These are phyloP conservation scores for Temnothorax unifasciatus DNA, from an alignment of 2,888 invertebrate genomes.

Conservation along the genomic window DNA sequence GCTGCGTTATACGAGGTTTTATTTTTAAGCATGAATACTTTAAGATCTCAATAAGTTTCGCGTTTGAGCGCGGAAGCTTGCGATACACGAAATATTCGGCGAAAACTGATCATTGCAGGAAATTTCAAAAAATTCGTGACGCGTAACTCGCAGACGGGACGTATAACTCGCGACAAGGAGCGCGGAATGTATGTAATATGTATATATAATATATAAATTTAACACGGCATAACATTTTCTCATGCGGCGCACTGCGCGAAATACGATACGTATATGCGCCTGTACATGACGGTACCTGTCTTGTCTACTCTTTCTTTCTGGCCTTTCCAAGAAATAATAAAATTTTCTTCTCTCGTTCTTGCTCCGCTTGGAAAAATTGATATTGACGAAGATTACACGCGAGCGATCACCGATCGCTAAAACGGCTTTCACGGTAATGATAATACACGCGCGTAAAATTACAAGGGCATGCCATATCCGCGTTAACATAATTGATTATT, in stretches of 20 bases:
- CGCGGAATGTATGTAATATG: background rate
- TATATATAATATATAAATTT: conserved; percentile 46
- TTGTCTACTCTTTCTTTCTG: background rate
- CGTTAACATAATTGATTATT: conserved; percentile 49
- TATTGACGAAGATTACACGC: conserved; percentile 10
- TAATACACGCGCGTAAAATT: conserved; percentile 3
- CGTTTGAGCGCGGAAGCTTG: background rate
- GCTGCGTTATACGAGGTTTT: background rate
- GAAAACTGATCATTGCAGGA: conserved; percentile 15
- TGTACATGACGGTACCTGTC: conserved; percentile 22
- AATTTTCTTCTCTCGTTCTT: conserved; percentile 42
- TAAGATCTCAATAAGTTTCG: background rate
- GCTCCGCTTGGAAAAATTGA: conserved; percentile 29
- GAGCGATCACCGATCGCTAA: background rate
- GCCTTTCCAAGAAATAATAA: conserved; percentile 23
- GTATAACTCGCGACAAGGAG: conserved; percentile 38
- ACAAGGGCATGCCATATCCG: conserved; percentile 3
- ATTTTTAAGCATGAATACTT: background rate
- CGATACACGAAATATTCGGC: background rate
- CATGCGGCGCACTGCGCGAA: conserved; percentile 4
- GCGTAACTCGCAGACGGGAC: conserved; percentile 5
- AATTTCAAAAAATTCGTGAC: conserved; percentile 25
- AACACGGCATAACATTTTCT: conserved; percentile 50
- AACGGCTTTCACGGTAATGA: conserved; percentile 13
- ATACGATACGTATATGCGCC: conserved; percentile 22